Conservation (phyloP, 2,797 vertebrate species). For the Dromococcyx pavoninus region DNA sequence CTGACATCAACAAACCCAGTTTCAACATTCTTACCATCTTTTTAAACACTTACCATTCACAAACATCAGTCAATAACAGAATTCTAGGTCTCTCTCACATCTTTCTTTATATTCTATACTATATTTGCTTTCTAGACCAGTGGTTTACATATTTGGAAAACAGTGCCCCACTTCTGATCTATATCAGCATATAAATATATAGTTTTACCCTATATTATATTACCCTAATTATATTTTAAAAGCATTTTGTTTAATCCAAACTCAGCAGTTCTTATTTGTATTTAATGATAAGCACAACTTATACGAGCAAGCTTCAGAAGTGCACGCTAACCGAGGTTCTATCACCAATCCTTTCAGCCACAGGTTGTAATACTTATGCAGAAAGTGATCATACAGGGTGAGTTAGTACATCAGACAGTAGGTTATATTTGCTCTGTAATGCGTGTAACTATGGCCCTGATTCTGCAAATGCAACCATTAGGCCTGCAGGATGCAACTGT, state of each 20-base stretch:
- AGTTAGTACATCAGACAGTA: background rate
- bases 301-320: conserved; percentile 19
- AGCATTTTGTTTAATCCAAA: conserved; percentile 32
- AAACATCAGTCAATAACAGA: conserved; percentile 23
- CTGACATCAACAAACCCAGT: conserved; percentile 35
- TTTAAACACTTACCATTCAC: conserved; percentile 60
- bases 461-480: background rate
- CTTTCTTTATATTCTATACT: background rate
- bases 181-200: conserved; percentile 5
- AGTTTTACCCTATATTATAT: background rate
- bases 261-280: background rate
- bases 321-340: conserved; percentile 1
- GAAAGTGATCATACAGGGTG: background rate
- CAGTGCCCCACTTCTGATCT: conserved; percentile 27
- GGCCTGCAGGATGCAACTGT: background rate
- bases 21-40: conserved; percentile 61
- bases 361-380: background rate
- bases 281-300: conserved; percentile 27
- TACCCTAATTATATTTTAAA: background rate
- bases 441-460: background rate
- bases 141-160: background rate
- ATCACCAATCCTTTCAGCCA: background rate
- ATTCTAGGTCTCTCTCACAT: background rate
- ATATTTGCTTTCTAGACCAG: conserved; percentile 37
- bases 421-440: background rate